Evolutionary conservation across 2,888 invertebrate genomes (phyloP).

Genomic region (Clepsis dumicolana): DNA sequence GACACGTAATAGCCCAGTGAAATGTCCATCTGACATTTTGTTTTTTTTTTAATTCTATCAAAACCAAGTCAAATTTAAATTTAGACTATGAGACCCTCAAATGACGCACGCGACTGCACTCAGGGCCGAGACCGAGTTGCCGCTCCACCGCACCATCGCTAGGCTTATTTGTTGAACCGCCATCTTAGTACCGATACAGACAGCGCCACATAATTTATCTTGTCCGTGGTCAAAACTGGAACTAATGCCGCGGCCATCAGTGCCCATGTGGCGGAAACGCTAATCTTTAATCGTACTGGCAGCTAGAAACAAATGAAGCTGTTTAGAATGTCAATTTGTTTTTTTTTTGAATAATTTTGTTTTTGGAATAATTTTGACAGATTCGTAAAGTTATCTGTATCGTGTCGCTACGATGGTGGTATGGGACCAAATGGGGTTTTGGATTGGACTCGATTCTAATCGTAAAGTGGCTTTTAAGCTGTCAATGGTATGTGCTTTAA

Average conservation of each 20-base stretch:
- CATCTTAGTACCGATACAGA: neutral
- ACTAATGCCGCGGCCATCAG: too few species aligned
- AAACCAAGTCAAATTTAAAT: neutral
- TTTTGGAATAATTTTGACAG: too few species aligned
- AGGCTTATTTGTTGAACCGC: slow-evolving; percentile 61
- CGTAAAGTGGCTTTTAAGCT: neutral
- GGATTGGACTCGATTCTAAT: neutral
- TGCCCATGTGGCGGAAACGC: too few species aligned
- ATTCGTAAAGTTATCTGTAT: neutral
- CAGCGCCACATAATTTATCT: too few species aligned
- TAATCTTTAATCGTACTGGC: neutral
- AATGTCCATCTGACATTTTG: neutral
- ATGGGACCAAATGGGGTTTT: neutral
- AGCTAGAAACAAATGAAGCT: neutral
- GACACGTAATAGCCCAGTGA: neutral
- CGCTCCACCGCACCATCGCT: slow-evolving; percentile 79
- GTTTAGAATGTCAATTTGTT: neutral
- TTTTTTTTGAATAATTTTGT: neutral
- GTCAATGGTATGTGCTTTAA: too few species aligned
- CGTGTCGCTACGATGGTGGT: slow-evolving; percentile 1
- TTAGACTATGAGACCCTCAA: slow-evolving; percentile 3
- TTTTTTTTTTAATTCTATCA: neutral
- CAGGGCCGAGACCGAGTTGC: slow-evolving; percentile 61
- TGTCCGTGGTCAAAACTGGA: too few species aligned
- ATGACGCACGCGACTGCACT: neutral